These are phyloP conservation scores for Diplosoma virens DNA, from an alignment of 23 tunicate genomes.

Conservation along the genomic window DNA sequence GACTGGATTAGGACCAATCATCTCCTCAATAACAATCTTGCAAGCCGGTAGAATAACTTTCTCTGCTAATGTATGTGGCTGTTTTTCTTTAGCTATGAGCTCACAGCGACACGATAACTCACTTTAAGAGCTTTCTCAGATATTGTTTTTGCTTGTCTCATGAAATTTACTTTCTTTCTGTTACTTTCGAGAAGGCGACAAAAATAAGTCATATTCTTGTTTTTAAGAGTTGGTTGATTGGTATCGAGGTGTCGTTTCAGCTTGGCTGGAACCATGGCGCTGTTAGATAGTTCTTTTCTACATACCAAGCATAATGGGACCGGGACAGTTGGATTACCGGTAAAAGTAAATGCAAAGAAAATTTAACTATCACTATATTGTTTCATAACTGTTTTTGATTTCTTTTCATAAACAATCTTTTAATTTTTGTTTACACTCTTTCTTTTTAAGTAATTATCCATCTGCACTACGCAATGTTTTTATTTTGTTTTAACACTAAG, in stretches of 20 bases:
- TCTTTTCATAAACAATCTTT: neutral
- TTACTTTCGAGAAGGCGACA: neutral
- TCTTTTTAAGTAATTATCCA: no score
- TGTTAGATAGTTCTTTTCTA: conserved; percentile 25
- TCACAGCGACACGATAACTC: conserved; percentile 17
- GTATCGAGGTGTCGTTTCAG: conserved; percentile 3
- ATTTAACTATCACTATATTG: no score
- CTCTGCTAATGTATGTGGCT: conserved; percentile 42
- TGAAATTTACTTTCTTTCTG: conserved; percentile 1
- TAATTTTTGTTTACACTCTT: no score
- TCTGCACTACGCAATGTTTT: neutral
- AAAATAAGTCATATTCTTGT: neutral
- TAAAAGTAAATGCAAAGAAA: no score
- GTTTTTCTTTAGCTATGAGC: conserved; percentile 24
- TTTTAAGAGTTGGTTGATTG: neutral
- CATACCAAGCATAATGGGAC: conserved; percentile 28
- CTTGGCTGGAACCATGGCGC: conserved; percentile 10
- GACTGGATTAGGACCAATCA: conserved; percentile 14
- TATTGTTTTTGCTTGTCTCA: neutral
- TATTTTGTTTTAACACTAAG: neutral
- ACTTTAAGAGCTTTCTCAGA: conserved; percentile 4
- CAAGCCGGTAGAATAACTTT: conserved; percentile 34
- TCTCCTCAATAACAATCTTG: conserved; percentile 17
- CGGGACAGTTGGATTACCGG: conserved; percentile 24
- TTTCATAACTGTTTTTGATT: no score